phyloP scores from a whole-genome alignment of 2,797 vertebrate genomes.

The Falco novaeseelandiae region DNA sequence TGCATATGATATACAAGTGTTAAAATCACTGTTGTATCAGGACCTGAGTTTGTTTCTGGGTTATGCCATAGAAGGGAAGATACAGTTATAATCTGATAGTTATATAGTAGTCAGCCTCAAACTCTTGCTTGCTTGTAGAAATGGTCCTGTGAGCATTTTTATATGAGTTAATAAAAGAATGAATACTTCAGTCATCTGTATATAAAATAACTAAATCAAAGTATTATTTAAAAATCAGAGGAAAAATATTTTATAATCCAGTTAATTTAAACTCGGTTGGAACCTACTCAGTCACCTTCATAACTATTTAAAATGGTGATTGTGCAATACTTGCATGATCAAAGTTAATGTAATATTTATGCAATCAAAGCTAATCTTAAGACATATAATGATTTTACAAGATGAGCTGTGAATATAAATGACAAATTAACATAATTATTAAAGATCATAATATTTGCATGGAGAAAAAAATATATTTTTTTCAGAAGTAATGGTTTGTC shows the following conservation, averaged over 20 bases:
- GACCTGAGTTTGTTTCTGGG: not conserved
- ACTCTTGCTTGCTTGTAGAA: not conserved
- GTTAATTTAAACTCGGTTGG: slow-evolving; percentile 37
- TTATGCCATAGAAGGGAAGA: not conserved
- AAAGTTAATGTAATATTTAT: slow-evolving; percentile 82
- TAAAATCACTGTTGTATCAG: not conserved
- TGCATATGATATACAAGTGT: not conserved
- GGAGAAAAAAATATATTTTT: slow-evolving; percentile 64
- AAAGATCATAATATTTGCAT: slow-evolving; percentile 79
- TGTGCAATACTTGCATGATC: slow-evolving; percentile 68
- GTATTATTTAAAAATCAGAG: slow-evolving; percentile 5
- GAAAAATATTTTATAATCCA: slow-evolving; percentile 19
- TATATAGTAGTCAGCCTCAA: not conserved
- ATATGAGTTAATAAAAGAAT: not conserved
- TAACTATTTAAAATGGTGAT: slow-evolving; percentile 69
- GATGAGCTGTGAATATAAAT: slow-evolving; percentile 82
- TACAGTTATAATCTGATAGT: not conserved
- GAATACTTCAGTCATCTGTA: not conserved
- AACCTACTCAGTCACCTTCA: slow-evolving; percentile 55
- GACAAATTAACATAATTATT: slow-evolving; percentile 81
- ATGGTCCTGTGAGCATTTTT: not conserved
- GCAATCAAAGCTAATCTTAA: slow-evolving; percentile 81
- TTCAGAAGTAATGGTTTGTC: slow-evolving; percentile 54
- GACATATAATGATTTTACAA: slow-evolving; percentile 75
- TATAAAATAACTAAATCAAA: slow-evolving; percentile 18